These are phyloP conservation scores for Fabriciana adippe DNA, from an alignment of 2,888 invertebrate genomes.

Conservation along the genomic window DNA sequence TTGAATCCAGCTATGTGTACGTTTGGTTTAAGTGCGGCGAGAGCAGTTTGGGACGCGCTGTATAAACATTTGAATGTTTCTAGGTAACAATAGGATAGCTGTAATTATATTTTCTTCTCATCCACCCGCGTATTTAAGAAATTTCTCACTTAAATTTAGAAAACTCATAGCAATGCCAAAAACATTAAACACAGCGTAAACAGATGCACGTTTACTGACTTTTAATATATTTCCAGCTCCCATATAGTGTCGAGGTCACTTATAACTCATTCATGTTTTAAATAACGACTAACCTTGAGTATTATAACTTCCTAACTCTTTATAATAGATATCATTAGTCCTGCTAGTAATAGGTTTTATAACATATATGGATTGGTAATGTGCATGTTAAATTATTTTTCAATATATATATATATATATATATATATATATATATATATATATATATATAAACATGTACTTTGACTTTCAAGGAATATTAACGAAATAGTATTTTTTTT, in stretches of 20 bases:
- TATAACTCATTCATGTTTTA: constrained; percentile 28
- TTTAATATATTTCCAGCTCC: constrained; percentile 19
- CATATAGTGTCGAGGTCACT: constrained; percentile 24
- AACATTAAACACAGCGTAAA: constrained; percentile 63
- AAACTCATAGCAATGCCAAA: constrained; percentile 53
- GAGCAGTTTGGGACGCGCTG: constrained; percentile 22
- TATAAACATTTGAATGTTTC: constrained; percentile 22
- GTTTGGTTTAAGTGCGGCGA: constrained; percentile 40
- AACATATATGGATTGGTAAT: not conserved
- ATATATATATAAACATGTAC: too few relatives aligned
- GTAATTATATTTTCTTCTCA: constrained; percentile 10
- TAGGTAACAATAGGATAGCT: constrained; percentile 19
- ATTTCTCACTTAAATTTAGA: constrained; percentile 3
- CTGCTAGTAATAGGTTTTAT: not conserved
- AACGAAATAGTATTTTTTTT: too few relatives aligned
- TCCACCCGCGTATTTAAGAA: not conserved
- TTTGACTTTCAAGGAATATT: too few relatives aligned
- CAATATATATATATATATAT: too few relatives aligned
- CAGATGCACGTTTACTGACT: constrained; percentile 46
- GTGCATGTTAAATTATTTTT: too few relatives aligned
- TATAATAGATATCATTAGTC: constrained; percentile 19
- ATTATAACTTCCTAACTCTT: constrained; percentile 16
- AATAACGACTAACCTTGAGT: constrained; percentile 25
- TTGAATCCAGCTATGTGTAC: constrained; percentile 41
- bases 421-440: too few relatives aligned